A percentile compares a stretch with the other conserved stretches of the same genome.
Evolutionary conservation across 2,113 vertebrate genomes (phyloP).

Genomic region (Promerops cafer): DNA sequence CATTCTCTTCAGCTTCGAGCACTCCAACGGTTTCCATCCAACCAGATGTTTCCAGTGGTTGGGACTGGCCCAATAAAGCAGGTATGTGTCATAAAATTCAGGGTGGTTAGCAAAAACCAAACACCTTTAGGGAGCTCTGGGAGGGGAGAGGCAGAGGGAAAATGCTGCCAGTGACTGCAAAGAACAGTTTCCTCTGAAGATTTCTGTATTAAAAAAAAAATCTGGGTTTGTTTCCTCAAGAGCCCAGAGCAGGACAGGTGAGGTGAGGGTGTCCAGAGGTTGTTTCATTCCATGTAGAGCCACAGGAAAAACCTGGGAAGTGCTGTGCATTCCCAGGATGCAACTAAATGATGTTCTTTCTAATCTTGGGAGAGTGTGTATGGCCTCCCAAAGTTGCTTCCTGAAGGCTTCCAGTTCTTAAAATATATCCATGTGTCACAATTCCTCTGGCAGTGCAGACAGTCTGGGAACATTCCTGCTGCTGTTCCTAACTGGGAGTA

Average conservation of each 20-base stretch:
- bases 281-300: neutral
- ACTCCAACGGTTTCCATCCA: conserved; percentile 90
- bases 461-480: neutral
- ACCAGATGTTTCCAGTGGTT: conserved; percentile 83
- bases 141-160: neutral
- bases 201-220: neutral
- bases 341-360: neutral
- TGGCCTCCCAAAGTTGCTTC: neutral
- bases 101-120: neutral
- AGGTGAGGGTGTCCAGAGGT: neutral
- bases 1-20: conserved; percentile 62
- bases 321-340: neutral
- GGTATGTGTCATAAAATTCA: conserved; percentile 36
- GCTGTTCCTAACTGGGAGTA: conserved; percentile 2
- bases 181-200: neutral
- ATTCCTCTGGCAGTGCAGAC: neutral
- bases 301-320: neutral
- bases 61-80: conserved; percentile 90
- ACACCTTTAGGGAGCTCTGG: neutral
- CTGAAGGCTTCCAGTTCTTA: neutral
- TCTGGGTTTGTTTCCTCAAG: neutral
- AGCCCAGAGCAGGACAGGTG: neutral
- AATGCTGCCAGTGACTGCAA: neutral
- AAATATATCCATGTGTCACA: neutral
- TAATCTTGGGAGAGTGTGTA: neutral